Evolutionary conservation across 2,797 vertebrate species (phyloP), one percentile per base, ranked within the genome.

Genomic region (Spondyliosoma cantharus): DNA sequence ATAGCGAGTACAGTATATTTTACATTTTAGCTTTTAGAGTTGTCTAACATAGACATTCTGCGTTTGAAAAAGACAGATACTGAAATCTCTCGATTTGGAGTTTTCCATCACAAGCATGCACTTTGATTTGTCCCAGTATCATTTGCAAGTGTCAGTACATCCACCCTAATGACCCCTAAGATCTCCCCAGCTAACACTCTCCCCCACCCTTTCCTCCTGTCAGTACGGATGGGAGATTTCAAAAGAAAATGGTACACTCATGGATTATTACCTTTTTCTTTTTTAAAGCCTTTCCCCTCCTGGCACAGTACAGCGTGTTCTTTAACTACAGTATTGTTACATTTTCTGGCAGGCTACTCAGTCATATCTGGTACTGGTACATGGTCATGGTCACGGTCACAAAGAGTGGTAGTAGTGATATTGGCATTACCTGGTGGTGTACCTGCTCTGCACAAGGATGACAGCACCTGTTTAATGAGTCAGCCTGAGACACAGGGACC

Each of bases 281-380:
- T 57, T 49, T 16, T 22, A 7, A 65, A 78, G 48, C 80, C 62
- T 71, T 52, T 73, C 69, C 53, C 57, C 20, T 82, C 22, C 54
- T 59, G 86, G 74, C 72, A 74, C 57, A 66, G 81, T 29, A 83
- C 87, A 85, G 56, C 50, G 5, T 86, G 90, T 89, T 79, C 84
- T 80, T 67, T 27, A 27, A 71, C 56, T 60, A 43, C 24, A 56
- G 45, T 5, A 22, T 43, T 62, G 83, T 84, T 76, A 45, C 37
- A 59, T 3, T 63, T 20, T 20, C 59, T 75, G 81, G 71, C 49
- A 32, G 42, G 27, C 25, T 5, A 71, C n/a, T 24, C 53, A 48
- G 32, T 45, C 42, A 54, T 61, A 57, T 83, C 75, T 61, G 63
- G n/a, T 65, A 2, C 54, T 46, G 73, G 5, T 60, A 52, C 48